Evolutionary conservation across 1,140 invertebrate species (phyloP).

Genomic region (Ceratoteleas bidentatus): DNA sequence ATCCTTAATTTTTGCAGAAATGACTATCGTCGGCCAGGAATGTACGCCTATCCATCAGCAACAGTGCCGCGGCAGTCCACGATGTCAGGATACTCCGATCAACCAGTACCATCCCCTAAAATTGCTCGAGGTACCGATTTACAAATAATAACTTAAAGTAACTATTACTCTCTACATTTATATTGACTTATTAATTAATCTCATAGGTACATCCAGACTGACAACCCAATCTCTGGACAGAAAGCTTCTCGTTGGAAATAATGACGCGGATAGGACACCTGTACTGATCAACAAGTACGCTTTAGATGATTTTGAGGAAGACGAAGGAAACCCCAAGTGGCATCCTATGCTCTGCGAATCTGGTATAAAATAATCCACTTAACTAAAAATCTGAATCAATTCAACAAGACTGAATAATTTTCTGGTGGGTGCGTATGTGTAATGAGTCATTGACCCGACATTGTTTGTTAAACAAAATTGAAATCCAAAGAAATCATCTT

Average conservation of each 20-base stretch:
- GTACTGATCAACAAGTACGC: constrained; percentile 89
- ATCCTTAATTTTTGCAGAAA: constrained; percentile 9
- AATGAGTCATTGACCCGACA: no score
- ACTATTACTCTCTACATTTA: background rate
- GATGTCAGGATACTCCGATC: constrained; percentile 76
- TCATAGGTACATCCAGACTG: constrained; percentile 61
- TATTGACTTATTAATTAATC: background rate
- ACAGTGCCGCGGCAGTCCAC: constrained; percentile 71
- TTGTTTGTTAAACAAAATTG: no score
- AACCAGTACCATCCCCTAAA: constrained; percentile 61
- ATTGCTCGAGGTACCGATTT: constrained; percentile 67
- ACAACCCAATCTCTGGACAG: constrained; percentile 79
- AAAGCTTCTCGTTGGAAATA: constrained; percentile 70
- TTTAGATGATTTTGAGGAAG: constrained; percentile 82
- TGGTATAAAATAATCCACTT: constrained; percentile 17
- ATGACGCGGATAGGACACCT: constrained; percentile 81
- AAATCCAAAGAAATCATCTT: no score
- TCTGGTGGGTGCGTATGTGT: background rate
- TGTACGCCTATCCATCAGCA: constrained; percentile 42
- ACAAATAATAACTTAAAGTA: constrained; percentile 7
- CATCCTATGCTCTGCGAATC: constrained; percentile 24
- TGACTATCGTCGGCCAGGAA: constrained; percentile 21
- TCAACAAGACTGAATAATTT: background rate
- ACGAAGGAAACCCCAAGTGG: constrained; percentile 59
- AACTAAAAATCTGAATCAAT: background rate